Evolutionary conservation across 1,140 invertebrate genomes (phyloP), one percentile per base, ranked within the genome.

Genomic region (Calephelis virginiensis): DNA sequence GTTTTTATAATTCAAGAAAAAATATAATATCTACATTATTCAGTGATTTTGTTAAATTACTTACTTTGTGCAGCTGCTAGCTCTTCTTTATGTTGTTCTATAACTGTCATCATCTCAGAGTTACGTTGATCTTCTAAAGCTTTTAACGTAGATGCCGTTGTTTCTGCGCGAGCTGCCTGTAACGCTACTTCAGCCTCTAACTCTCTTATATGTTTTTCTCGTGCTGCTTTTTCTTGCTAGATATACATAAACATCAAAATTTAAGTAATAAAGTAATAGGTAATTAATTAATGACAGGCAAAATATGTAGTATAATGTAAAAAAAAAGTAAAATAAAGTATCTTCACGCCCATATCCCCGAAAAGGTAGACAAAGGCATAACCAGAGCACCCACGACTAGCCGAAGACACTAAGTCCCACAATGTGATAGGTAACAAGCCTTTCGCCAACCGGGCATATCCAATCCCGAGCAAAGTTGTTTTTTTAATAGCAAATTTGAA

Each of bases 121-220:
- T 72, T 82, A n/a, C 85, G 81, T 63, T 91, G 88, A 12, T 89
- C 83, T 40, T 85, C 85, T 10, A 84, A 70, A 12, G 83, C 80
- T 46, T 83, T 80, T 47, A 87, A 67, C 64, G 92, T 83, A 12
- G 91, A 75, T n/a, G 91, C 90, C 1, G 91, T 85, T 0, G 93
- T 85, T 48, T 93, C 92, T 9, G 92, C 82, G 43, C 92, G 90
- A 0, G 85, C 85, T 9, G 80, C 67, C 46, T 91, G 85, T 13
- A 90, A 72, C 38, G 83, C 88, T 13, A 90, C 76, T 71, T 93
- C 90, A n/a, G 80, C 77, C 78, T 92, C 92, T 64, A 92, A 68
- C 11, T 86, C 78, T 28, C 87, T 83, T 12, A 92, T 85, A 61
- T 84, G 81, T 61, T 82, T 86, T 50, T 81, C 82, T 11, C 82